Conservation (phyloP, 2,113 vertebrate genomes). For the Apteryx owenii region DNA sequence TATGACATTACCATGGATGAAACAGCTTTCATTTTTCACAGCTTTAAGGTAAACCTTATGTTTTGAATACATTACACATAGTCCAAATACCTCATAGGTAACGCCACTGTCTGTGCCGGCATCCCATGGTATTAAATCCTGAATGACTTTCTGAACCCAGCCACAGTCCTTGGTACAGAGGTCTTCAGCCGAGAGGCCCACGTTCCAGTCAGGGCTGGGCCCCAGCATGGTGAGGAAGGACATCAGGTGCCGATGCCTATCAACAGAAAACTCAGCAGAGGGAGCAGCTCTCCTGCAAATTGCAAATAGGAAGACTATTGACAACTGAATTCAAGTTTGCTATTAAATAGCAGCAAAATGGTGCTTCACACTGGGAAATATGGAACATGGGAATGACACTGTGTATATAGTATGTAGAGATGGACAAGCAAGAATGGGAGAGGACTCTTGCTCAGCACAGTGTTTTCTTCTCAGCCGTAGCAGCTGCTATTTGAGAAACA, state of each 20-base stretch:
- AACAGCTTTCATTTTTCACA: background rate
- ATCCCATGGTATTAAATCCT: conserved; percentile 98
- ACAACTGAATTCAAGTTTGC: background rate
- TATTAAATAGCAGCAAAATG: background rate
- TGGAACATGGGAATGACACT: background rate
- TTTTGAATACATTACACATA: background rate
- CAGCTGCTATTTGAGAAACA: background rate
- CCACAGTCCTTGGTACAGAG: conserved; percentile 98
- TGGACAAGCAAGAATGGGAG: background rate
- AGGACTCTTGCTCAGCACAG: background rate
- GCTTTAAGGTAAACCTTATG: background rate
- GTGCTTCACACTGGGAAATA: background rate
- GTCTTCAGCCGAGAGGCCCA: conserved; percentile 94
- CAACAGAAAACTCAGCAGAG: conserved; percentile 97
- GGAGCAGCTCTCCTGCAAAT: conserved; percentile 91
- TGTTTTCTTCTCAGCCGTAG: background rate
- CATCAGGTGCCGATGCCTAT: conserved; percentile 94
- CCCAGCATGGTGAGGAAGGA: conserved; percentile 98
- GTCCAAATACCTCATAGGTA: conserved; percentile 87
- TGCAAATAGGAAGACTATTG: background rate
- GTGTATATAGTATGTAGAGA: background rate
- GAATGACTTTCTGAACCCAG: conserved; percentile 93
- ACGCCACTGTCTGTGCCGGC: conserved; percentile 95
- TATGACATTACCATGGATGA: accelerated
- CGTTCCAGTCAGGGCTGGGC: conserved; percentile 97